Evolutionary conservation across 2,113 vertebrate species (phyloP).

Genomic region (Pelobates fuscus): DNA sequence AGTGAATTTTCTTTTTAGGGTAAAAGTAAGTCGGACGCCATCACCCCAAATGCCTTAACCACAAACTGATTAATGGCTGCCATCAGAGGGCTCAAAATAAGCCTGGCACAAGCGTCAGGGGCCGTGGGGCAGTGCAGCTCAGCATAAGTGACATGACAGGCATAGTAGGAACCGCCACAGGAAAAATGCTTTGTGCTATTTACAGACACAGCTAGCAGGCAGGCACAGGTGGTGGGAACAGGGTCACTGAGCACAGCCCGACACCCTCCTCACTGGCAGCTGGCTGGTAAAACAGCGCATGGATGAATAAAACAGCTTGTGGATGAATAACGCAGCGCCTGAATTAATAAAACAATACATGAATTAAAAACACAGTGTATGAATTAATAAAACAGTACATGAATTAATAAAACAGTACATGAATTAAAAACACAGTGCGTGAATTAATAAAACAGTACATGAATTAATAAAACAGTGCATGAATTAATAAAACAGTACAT

Average conservation of each 20-base stretch:
- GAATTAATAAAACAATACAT: no score
- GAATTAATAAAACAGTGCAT: no score
- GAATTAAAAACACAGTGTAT: no score
- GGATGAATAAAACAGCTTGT: no score
- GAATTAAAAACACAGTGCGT: no score
- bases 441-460: no score
- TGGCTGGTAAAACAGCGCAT: no score
- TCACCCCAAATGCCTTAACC: conserved; percentile 60
- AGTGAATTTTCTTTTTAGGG: no score
- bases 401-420: no score
- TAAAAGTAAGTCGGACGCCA: background rate
- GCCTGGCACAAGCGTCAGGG: conserved; percentile 57
- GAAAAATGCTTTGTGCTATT: conserved; percentile 74
- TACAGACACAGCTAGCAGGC: conserved; percentile 70
- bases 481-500: no score
- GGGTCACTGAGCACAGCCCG: conserved; percentile 37
- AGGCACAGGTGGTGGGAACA: conserved; percentile 55
- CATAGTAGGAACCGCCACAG: conserved; percentile 67
- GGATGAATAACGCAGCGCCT: no score
- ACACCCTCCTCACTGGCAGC: background rate
- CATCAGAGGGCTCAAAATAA: conserved; percentile 68
- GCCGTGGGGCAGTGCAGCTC: conserved; percentile 58
- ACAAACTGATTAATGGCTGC: conserved; percentile 71
- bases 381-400: no score
- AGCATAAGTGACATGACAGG: conserved; percentile 66